Conservation (phyloP, 2,888 invertebrate genomes). For the Creontiades dilutus region DNA sequence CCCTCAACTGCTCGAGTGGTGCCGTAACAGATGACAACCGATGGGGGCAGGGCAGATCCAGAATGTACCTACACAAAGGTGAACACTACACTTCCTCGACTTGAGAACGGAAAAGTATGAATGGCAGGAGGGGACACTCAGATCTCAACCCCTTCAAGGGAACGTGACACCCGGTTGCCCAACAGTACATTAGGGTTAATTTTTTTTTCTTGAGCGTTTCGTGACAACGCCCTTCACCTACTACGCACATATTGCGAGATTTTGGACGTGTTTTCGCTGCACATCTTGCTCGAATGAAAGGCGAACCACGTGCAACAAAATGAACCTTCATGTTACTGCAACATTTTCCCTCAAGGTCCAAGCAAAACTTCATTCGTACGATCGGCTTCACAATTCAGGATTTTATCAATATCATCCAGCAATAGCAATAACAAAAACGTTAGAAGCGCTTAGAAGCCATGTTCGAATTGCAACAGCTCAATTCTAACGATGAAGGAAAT, state of each 20-base stretch:
- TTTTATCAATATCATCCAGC: too few species aligned
- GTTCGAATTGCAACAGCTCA: too few species aligned
- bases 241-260: neutral
- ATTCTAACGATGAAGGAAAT: too few species aligned
- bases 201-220: constrained; percentile 3
- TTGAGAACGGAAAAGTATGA: neutral
- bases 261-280: neutral
- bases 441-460: too few species aligned
- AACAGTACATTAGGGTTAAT: neutral
- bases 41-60: neutral
- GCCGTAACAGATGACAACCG: neutral
- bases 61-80: neutral
- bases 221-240: neutral
- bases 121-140: neutral
- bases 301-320: too few species aligned
- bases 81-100: constrained; percentile 7
- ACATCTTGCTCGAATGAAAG: neutral
- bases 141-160: neutral
- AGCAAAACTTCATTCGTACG: too few species aligned
- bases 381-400: too few species aligned
- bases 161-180: constrained; percentile 15
- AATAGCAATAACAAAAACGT: too few species aligned
- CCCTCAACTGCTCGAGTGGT: neutral
- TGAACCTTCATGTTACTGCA: too few species aligned
- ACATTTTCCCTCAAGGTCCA: too few species aligned